A percentile compares a stretch with the other conserved stretches of the same genome.
These are phyloP conservation scores for Percina caprodes DNA, from an alignment of 2,113 vertebrate species.

Conservation along the genomic window DNA sequence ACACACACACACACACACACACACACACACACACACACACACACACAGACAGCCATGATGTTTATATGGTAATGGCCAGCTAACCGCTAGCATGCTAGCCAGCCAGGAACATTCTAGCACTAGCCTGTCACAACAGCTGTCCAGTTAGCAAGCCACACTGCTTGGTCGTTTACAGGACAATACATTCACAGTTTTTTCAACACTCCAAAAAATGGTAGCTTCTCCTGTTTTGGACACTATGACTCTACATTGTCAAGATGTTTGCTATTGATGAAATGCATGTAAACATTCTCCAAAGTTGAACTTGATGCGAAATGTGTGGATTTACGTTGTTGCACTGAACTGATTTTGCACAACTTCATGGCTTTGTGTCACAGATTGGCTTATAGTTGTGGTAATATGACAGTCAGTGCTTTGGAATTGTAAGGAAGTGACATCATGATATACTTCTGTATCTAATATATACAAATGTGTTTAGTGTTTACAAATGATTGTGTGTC, in stretches of 20 bases:
- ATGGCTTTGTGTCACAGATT: too few relatives aligned
- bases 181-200: neutral
- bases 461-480: too few relatives aligned
- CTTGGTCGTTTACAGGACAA: neutral
- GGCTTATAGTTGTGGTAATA: too few relatives aligned
- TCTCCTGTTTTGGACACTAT: too few relatives aligned
- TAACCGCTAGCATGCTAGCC: neutral
- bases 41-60: constrained; percentile 6
- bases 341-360: neutral
- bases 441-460: too few relatives aligned
- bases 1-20: constrained; percentile 25
- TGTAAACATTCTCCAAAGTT: neutral
- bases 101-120: neutral
- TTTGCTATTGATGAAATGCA: neutral
- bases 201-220: too few relatives aligned
- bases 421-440: too few relatives aligned
- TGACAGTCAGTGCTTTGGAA: too few relatives aligned
- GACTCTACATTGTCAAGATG: too few relatives aligned
- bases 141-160: neutral
- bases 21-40: constrained; percentile 30
- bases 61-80: neutral
- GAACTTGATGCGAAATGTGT: too few relatives aligned
- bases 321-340: neutral
- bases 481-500: too few relatives aligned
- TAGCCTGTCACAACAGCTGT: neutral